These are phyloP conservation scores for Lycophotia porphyrea DNA, from an alignment of 2,888 invertebrate species.

Conservation along the genomic window DNA sequence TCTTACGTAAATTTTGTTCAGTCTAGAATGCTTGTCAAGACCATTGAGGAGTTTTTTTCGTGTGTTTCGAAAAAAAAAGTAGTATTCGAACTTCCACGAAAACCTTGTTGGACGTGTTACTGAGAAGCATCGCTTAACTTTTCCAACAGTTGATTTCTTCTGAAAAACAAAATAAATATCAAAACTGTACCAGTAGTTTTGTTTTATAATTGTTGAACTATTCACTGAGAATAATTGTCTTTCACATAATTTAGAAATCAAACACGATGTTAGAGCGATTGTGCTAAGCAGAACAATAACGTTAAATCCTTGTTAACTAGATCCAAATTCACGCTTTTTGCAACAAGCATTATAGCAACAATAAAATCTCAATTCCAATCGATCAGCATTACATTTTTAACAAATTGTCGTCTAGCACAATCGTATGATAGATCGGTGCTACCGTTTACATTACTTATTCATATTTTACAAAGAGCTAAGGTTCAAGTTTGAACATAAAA, in stretches of 20 bases:
- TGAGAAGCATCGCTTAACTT: too few species aligned
- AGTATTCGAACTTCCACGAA: too few species aligned
- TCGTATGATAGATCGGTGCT: conserved; percentile 76
- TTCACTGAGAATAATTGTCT: too few species aligned
- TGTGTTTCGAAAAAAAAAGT: too few species aligned
- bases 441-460: conserved; percentile 67
- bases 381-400: conserved; percentile 74
- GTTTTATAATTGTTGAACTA: too few species aligned
- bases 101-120: too few species aligned
- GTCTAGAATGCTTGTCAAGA: background rate
- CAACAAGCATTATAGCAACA: conserved; percentile 5
- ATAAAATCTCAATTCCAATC: conserved; percentile 63
- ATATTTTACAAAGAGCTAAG: conserved; percentile 30
- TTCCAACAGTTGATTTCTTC: too few species aligned
- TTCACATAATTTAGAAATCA: too few species aligned
- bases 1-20: background rate
- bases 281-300: background rate
- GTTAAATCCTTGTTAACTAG: conserved; percentile 1
- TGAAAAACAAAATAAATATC: too few species aligned
- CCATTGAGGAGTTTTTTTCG: too few species aligned
- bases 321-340: conserved; percentile 29
- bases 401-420: conserved; percentile 67
- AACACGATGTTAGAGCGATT: too few species aligned
- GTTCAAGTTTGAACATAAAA: conserved; percentile 12
- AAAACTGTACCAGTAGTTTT: too few species aligned